phyloP scores from a whole-genome alignment of 35 echinoderm and acorn worm species.

The Diadema setosum region DNA sequence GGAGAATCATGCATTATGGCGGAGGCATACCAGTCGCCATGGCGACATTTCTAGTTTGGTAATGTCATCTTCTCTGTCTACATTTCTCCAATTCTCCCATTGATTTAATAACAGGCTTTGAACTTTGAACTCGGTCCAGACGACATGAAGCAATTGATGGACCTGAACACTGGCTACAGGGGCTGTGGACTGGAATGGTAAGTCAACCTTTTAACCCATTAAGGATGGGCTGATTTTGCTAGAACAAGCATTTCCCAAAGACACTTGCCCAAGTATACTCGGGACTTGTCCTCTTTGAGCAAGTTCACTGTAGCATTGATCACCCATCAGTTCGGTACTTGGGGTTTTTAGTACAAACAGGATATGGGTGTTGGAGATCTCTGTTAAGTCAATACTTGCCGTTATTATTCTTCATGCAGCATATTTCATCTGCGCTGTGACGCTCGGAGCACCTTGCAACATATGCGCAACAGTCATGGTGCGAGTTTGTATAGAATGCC shows the following conservation, averaged over 20 bases:
- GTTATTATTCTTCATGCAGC: too few species aligned
- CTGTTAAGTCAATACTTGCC: neutral
- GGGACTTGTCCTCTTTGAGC: neutral
- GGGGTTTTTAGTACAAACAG: neutral
- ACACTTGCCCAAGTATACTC: neutral
- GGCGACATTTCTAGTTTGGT: too few species aligned
- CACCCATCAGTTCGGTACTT: neutral
- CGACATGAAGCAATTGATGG: slow-evolving; percentile 46
- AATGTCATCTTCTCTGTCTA: neutral
- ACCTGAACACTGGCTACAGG: slow-evolving; percentile 48
- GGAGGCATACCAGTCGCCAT: too few species aligned
- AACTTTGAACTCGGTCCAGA: slow-evolving; percentile 62
- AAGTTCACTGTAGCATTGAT: neutral
- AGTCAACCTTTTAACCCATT: neutral
- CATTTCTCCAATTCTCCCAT: neutral
- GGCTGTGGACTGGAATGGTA: slow-evolving; percentile 76
- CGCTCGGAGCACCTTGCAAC: too few species aligned
- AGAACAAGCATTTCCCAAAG: neutral
- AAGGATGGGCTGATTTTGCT: neutral
- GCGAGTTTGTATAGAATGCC: too few species aligned
- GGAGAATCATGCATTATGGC: too few species aligned
- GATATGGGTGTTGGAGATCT: neutral
- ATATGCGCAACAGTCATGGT: too few species aligned
- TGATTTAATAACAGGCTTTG: slow-evolving; percentile 28
- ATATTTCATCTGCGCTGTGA: too few species aligned